Evolutionary conservation across 2,888 invertebrate species (phyloP).

Genomic region (Sipha maydis): DNA sequence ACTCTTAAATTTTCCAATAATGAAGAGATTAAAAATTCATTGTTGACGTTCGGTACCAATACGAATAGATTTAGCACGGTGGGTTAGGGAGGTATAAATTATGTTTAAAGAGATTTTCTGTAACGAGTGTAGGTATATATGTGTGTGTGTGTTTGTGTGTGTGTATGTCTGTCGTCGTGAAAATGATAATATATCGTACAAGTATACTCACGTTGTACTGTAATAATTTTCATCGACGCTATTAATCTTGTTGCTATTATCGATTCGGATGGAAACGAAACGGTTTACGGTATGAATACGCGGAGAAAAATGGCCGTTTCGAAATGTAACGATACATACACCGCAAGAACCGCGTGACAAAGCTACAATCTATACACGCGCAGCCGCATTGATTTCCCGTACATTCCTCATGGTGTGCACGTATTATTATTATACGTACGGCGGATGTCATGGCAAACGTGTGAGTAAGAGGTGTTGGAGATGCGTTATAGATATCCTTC

Average conservation of each 20-base stretch:
- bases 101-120: too few species aligned
- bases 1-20: too few species aligned
- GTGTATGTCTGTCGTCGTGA: neutral
- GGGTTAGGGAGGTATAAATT: too few species aligned
- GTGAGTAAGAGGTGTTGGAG: neutral
- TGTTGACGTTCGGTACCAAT: too few species aligned
- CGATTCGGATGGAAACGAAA: slow-evolving; percentile 3
- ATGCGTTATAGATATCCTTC: neutral
- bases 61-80: too few species aligned
- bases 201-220: neutral
- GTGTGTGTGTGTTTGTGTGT: neutral
- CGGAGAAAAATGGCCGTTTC: neutral
- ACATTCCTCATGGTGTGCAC: neutral
- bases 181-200: neutral
- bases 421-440: neutral
- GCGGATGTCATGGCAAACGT: neutral
- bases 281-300: neutral
- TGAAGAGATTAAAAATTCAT: too few species aligned
- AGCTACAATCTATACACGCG: neutral
- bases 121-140: too few species aligned
- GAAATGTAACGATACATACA: neutral
- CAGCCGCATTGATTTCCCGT: neutral
- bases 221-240: slow-evolving; percentile 15
- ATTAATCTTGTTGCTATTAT: slow-evolving; percentile 28
- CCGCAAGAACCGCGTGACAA: neutral